Conservation (phyloP, 1,140 invertebrate species). For the Hypothenemus hampei region DNA sequence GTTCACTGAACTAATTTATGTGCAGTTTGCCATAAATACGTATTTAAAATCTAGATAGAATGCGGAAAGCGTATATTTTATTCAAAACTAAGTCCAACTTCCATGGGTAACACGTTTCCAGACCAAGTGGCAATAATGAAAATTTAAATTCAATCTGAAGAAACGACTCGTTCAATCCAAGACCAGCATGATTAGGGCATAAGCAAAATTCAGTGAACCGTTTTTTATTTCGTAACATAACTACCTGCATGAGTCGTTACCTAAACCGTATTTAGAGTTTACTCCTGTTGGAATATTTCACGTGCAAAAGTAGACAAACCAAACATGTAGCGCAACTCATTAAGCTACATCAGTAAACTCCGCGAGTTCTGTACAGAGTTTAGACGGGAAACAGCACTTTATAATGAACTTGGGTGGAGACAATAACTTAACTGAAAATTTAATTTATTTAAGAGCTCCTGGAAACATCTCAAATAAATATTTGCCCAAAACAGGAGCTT, state of each 20-base stretch:
- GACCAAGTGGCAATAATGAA: too few relatives aligned
- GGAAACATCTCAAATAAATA: slow-evolving; percentile 27
- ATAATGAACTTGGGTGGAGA: slow-evolving; percentile 13
- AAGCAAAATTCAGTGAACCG: background rate
- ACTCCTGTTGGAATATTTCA: too few relatives aligned
- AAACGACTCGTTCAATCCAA: background rate
- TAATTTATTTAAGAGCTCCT: slow-evolving; percentile 25
- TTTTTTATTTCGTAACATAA: too few relatives aligned
- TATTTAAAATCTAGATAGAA: too few relatives aligned
- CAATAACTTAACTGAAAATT: slow-evolving; percentile 26
- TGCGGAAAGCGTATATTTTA: too few relatives aligned
- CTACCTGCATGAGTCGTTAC: too few relatives aligned
- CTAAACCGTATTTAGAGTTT: too few relatives aligned
- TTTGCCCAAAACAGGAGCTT: slow-evolving; percentile 17
- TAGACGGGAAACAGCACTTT: slow-evolving; percentile 12
- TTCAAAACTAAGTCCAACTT: too few relatives aligned
- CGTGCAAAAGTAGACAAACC: too few relatives aligned
- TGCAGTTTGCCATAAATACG: too few relatives aligned
- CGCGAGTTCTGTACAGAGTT: background rate
- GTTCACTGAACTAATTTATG: too few relatives aligned
- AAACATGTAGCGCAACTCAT: slow-evolving; percentile 1
- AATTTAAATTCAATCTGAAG: background rate
- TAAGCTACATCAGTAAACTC: slow-evolving; percentile 6
- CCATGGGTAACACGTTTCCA: too few relatives aligned
- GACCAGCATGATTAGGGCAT: background rate